These are phyloP conservation scores for Xiphorhynchus erythropygius DNA, from an alignment of 2,797 vertebrate species.

Conservation along the genomic window DNA sequence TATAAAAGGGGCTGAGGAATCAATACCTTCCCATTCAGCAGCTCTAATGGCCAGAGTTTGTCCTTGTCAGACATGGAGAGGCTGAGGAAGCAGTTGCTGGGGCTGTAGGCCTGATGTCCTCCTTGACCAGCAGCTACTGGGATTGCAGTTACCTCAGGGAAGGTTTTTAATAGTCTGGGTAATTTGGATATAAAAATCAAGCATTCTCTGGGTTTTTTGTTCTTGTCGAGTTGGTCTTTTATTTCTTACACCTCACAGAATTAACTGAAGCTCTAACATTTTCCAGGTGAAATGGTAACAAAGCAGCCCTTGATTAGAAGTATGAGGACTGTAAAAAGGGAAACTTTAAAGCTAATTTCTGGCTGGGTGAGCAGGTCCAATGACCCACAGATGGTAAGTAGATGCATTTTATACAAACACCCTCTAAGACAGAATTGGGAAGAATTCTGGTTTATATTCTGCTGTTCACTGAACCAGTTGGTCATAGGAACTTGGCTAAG, in stretches of 20 bases:
- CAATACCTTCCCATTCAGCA: neutral
- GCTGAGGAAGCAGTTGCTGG: neutral
- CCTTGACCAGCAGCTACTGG: neutral
- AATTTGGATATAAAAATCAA: neutral
- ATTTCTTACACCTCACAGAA: neutral
- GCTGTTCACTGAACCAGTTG: neutral
- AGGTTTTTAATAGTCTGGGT: neutral
- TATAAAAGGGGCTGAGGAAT: neutral
- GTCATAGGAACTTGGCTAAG: neutral
- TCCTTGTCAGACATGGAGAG: neutral
- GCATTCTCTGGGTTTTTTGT: neutral
- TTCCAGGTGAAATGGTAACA: constrained; percentile 95
- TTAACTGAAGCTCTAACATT: constrained; percentile 12
- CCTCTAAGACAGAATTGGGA: neutral
- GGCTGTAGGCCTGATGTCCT: neutral
- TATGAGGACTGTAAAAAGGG: constrained; percentile 97
- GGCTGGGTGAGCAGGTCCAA: constrained; percentile 97
- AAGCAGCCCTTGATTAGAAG: constrained; percentile 95
- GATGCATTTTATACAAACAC: neutral
- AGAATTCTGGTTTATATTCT: neutral
- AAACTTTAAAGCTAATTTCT: constrained; percentile 95
- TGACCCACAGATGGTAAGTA: constrained; percentile 95
- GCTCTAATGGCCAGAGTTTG: neutral
- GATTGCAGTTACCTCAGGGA: neutral
- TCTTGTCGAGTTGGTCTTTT: neutral